Evolutionary conservation across 2,888 invertebrate genomes (phyloP).

Genomic region (Lepidochrysops patricia): DNA sequence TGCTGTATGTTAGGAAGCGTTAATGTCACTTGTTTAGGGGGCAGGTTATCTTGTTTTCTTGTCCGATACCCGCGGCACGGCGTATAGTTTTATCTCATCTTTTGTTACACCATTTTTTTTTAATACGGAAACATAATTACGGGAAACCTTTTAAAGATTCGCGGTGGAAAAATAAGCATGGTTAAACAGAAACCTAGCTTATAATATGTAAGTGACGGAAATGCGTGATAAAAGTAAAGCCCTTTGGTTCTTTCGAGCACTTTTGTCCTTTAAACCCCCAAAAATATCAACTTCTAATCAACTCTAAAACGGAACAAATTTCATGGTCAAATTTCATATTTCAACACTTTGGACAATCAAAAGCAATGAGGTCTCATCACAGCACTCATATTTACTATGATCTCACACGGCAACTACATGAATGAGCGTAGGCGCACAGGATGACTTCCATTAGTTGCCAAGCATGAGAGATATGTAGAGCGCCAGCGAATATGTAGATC

Average conservation of each 20-base stretch:
- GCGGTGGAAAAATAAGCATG: no score
- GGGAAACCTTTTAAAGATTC: no score
- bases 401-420: constrained; percentile 45
- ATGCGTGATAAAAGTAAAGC: no score
- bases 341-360: constrained; percentile 12
- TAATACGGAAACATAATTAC: no score
- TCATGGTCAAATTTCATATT: constrained; percentile 6
- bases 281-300: no score
- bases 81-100: not conserved
- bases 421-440: constrained; percentile 61
- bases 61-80: not conserved
- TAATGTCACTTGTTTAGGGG: not conserved
- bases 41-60: not conserved
- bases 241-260: no score
- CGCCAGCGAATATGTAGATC: not conserved
- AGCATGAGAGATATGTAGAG: constrained; percentile 24
- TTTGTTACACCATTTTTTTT: no score
- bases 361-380: constrained; percentile 30
- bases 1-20: not conserved
- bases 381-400: constrained; percentile 36
- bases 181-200: no score
- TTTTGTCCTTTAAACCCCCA: no score
- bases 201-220: no score
- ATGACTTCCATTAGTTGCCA: constrained; percentile 58
- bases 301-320: not conserved